Percentiles rank a stretch among this genome's conserved stretches.
Evolutionary conservation across 2,888 invertebrate genomes (phyloP).

Genomic region (Matsumyia berberina): DNA sequence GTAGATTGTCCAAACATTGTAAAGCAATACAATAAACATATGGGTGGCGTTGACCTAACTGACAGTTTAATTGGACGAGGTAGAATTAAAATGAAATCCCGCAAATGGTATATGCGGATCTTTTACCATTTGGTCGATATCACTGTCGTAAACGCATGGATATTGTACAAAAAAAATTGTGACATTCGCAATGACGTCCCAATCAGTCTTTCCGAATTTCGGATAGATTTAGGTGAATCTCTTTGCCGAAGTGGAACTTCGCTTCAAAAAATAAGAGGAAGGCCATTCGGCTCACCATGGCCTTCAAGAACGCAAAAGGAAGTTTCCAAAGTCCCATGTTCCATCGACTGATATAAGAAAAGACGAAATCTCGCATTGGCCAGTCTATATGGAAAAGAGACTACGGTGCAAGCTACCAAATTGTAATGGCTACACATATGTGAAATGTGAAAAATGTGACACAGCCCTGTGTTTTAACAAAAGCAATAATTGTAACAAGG

Average conservation of each 20-base stretch:
- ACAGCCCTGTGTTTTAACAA: constrained; percentile 5
- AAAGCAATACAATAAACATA: constrained; percentile 31
- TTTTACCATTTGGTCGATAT: constrained; percentile 27
- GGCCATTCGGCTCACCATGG: neutral
- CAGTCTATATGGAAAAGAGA: constrained; percentile 11
- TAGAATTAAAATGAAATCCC: constrained; percentile 25
- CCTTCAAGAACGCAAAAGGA: constrained; percentile 1
- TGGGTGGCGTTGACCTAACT: neutral
- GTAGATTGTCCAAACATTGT: constrained; percentile 15
- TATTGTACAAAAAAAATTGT: constrained; percentile 17
- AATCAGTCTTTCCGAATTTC: constrained; percentile 5
- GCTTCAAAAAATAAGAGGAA: constrained; percentile 16
- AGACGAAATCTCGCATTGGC: constrained; percentile 12
- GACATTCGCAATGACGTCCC: constrained; percentile 11
- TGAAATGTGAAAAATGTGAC: neutral
- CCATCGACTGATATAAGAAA: constrained; percentile 9
- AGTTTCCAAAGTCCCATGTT: constrained; percentile 3
- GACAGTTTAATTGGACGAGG: constrained; percentile 22
- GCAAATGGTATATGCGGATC: constrained; percentile 19
- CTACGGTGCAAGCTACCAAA: constrained; percentile 3
- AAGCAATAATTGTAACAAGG: neutral
- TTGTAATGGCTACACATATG: neutral
- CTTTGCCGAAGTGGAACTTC: constrained; percentile 26
- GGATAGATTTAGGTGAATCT: constrained; percentile 12
- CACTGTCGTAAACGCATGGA: constrained; percentile 9